These are phyloP conservation scores for Beris chalybata DNA, from an alignment of 2,888 invertebrate species.

Conservation along the genomic window DNA sequence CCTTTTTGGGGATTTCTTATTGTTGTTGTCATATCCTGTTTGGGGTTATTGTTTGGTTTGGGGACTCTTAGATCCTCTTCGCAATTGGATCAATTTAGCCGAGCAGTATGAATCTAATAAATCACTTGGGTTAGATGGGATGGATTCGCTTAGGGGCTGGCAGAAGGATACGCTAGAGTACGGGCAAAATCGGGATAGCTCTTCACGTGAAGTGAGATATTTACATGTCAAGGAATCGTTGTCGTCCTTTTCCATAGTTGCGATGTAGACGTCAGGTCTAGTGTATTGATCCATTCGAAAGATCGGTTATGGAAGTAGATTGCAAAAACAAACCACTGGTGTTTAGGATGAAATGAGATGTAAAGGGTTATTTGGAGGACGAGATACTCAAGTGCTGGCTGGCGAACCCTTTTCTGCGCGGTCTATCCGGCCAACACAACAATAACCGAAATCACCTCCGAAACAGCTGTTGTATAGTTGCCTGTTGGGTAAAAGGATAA, in stretches of 20 bases:
- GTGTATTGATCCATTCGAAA: background rate
- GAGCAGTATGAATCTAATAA: constrained; percentile 39
- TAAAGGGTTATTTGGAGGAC: constrained; percentile 3
- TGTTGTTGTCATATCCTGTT: too few species aligned
- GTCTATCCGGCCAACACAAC: too few species aligned
- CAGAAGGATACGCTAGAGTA: background rate
- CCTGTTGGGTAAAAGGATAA: background rate
- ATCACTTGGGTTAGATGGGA: constrained; percentile 33
- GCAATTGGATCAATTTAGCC: constrained; percentile 39
- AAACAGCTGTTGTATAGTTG: background rate
- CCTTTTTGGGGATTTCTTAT: too few species aligned
- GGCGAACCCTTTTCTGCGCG: too few species aligned
- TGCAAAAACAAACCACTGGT: constrained; percentile 22
- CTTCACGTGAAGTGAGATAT: constrained; percentile 19
- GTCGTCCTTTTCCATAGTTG: constrained; percentile 14
- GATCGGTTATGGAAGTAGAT: constrained; percentile 22
- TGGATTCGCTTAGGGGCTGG: constrained; percentile 9
- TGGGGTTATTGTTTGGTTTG: constrained; percentile 1
- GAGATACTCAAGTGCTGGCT: too few species aligned
- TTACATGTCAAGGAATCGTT: constrained; percentile 15
- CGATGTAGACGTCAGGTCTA: constrained; percentile 2
- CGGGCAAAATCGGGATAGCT: constrained; percentile 7
- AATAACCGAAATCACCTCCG: too few species aligned
- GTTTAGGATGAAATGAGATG: constrained; percentile 14
- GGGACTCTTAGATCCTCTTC: constrained; percentile 15